Conservation (phyloP, 1,140 invertebrate genomes). For the Coelopa frigida region DNA sequence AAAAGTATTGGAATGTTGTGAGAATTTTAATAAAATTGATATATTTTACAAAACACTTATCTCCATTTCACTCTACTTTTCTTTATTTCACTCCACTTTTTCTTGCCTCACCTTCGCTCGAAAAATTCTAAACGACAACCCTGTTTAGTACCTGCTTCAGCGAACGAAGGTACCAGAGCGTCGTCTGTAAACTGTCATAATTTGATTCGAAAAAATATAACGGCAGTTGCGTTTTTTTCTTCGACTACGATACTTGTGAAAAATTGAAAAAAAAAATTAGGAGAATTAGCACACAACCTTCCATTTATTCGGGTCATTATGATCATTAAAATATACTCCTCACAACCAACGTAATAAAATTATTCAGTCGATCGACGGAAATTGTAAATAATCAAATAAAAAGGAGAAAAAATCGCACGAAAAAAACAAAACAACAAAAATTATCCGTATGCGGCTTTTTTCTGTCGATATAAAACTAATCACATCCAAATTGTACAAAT, state of each 20-base stretch:
- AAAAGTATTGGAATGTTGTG: too few species aligned
- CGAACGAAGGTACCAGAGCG: too few species aligned
- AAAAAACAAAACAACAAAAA: slow-evolving; percentile 4
- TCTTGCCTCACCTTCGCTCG: too few species aligned
- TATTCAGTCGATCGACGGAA: background rate
- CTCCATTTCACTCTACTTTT: too few species aligned
- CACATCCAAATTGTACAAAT: too few species aligned
- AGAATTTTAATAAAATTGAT: too few species aligned
- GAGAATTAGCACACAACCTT: background rate
- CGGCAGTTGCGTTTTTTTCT: slow-evolving; percentile 15
- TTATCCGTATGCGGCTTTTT: background rate
- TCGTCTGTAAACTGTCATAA: slow-evolving; percentile 13
- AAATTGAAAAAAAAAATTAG: slow-evolving; percentile 5
- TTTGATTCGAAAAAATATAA: slow-evolving; percentile 11
- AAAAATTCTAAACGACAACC: too few species aligned
- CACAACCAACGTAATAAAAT: background rate
- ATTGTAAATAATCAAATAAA: background rate
- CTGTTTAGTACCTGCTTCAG: too few species aligned
- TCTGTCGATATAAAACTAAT: background rate
- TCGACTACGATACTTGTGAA: slow-evolving; percentile 1
- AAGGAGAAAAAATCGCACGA: background rate
- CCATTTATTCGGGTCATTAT: background rate
- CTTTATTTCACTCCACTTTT: too few species aligned
- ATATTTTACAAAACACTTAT: too few species aligned
- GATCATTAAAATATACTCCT: background rate